Conservation (phyloP, 2,888 invertebrate species). For the Laspeyria flexula region DNA sequence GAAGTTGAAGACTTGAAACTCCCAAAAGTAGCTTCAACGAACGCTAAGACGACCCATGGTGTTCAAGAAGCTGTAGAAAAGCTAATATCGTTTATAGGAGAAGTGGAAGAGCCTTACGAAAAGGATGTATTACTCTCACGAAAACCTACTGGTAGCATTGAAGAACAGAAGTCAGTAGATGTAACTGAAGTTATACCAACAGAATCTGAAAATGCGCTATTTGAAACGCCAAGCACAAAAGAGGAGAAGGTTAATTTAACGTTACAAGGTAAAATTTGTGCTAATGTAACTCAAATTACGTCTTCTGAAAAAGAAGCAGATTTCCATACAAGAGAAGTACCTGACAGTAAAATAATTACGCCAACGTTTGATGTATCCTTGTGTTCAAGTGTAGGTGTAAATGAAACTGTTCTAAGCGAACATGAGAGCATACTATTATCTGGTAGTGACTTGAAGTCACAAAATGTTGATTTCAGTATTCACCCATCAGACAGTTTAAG, state of each 20-base stretch:
- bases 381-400: slow-evolving; percentile 52
- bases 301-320: slow-evolving; percentile 73
- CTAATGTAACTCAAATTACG: slow-evolving; percentile 66
- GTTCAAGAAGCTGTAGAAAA: slow-evolving; percentile 62
- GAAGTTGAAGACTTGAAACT: slow-evolving; percentile 68
- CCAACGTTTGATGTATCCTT: slow-evolving; percentile 51
- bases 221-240: slow-evolving; percentile 37
- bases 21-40: slow-evolving; percentile 40
- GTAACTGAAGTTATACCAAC: slow-evolving; percentile 62
- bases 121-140: slow-evolving; percentile 35
- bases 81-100: slow-evolving; percentile 63
- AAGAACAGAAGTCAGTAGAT: slow-evolving; percentile 61
- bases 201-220: slow-evolving; percentile 58
- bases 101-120: slow-evolving; percentile 46
- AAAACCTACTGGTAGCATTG: slow-evolving; percentile 46
- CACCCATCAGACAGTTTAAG: slow-evolving; percentile 72
- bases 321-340: slow-evolving; percentile 36
- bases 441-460: slow-evolving; percentile 51
- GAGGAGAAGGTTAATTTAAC: slow-evolving; percentile 54
- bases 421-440: slow-evolving; percentile 49
- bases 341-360: slow-evolving; percentile 42
- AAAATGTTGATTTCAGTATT: slow-evolving; percentile 67
- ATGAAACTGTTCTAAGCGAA: slow-evolving; percentile 63
- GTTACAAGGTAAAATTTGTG: slow-evolving; percentile 71
- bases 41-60: slow-evolving; percentile 57